Evolutionary conservation across 2,113 vertebrate species (phyloP), one percentile per base, ranked within the genome.

Genomic region (Rhegmatorhina hoffmannsi): DNA sequence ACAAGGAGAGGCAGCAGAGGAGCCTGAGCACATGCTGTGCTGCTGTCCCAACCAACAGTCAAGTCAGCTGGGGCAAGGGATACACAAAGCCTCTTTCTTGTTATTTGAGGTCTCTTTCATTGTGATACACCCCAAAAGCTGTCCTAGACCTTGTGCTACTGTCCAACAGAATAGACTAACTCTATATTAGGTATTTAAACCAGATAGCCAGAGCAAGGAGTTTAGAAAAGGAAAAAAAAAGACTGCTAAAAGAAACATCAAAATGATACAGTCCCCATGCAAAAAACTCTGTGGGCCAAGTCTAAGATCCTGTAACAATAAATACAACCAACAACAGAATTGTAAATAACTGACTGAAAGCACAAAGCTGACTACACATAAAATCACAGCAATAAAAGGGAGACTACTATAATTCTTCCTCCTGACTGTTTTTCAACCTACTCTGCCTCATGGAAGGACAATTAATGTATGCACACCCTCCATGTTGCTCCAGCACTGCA

Each of bases 321-420:
- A 89, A 76, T 62, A 73, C 50, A 73, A 36, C 21, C 52, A 86
- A 92, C 46, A 92, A 29, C 53, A 92, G 55, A 83, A 50, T 17
- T 83, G 63, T 92, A 93, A 94, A 73, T 83, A 87, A 63, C 81
- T 83, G 67, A n/a, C 70, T 83, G 69, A 85, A 88, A 70, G 36
- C 40, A 87, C 84, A 92, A 95, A 92, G 82, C 78, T 83, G 67
- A 62, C 87, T 87, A 34, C 84, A 85, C 87, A 76, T 69, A 87
- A 94, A 84, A 87, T 73, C 69, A 74, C 46, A 52, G 12, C 50
- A 90, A 53, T 40, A 62, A 73, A 92, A 87, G 36, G 29, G 50
- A 87, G 36, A 26, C 74, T 69, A 31, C 16, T 29, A 38, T 91
- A 92, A 92, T 67, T 97, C 78, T 95, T 91, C 17, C 33, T 64